phyloP scores from a whole-genome alignment of 2,113 vertebrate genomes.

The Elgaria multicarinata region DNA sequence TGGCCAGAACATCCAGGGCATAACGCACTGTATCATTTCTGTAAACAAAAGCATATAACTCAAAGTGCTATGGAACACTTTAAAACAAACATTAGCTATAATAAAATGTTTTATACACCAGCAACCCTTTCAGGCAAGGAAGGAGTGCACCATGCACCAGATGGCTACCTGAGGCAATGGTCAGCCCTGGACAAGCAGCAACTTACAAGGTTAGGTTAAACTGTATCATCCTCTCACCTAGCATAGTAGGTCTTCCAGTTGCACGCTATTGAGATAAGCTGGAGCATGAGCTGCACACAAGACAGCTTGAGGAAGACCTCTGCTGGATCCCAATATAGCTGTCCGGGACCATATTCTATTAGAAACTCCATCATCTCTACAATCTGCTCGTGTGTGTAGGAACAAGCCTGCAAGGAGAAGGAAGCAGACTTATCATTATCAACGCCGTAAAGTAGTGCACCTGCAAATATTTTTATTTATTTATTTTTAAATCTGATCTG shows the following conservation, averaged over 20 bases:
- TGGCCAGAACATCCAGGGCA: slow-evolving; percentile 95
- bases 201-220: background rate
- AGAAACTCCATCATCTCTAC: slow-evolving; percentile 99
- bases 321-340: slow-evolving; percentile 97
- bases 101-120: too few species aligned
- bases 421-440: slow-evolving; percentile 19
- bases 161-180: background rate
- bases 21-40: slow-evolving; percentile 98
- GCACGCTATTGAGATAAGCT: slow-evolving; percentile 97
- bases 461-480: background rate
- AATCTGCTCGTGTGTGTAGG: slow-evolving; percentile 96
- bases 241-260: slow-evolving; percentile 99
- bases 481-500: background rate
- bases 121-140: background rate
- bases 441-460: background rate
- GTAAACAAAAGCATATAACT: slow-evolving; percentile 45
- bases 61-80: background rate
- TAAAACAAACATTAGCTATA: background rate
- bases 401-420: slow-evolving; percentile 84
- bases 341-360: slow-evolving; percentile 92
- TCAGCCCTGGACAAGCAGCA: background rate
- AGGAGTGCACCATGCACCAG: too few species aligned
- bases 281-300: slow-evolving; percentile 95
- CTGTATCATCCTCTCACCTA: slow-evolving; percentile 78
- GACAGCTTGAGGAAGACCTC: slow-evolving; percentile 97